Evolutionary conservation across 2,113 vertebrate species (phyloP).

Genomic region (Chunga burmeisteri): DNA sequence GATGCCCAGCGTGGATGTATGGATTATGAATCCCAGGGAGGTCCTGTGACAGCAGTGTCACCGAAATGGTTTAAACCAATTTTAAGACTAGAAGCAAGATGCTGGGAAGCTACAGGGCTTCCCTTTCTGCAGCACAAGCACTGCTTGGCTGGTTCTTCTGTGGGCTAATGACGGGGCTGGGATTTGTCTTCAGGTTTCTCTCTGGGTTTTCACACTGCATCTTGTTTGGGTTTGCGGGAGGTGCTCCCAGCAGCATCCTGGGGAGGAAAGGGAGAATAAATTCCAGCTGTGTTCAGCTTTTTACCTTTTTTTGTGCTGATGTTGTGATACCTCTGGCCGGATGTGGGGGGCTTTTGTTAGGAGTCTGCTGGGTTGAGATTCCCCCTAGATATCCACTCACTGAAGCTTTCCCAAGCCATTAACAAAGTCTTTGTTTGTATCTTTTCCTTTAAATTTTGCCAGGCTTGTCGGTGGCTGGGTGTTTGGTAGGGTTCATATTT

Average conservation of each 20-base stretch:
- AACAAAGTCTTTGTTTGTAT: neutral
- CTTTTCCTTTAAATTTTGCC: neutral
- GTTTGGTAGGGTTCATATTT: neutral
- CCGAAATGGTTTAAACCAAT: neutral
- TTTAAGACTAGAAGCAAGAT: neutral
- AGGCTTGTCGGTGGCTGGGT: neutral
- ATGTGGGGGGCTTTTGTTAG: neutral
- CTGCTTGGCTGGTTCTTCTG: neutral
- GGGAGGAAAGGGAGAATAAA: neutral
- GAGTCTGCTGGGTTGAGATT: neutral
- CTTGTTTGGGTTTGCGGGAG: neutral
- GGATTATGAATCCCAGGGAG: neutral
- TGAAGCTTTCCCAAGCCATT: neutral
- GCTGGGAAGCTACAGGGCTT: neutral
- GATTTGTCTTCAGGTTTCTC: neutral
- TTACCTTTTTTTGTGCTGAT: neutral
- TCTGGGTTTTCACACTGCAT: neutral
- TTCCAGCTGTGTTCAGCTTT: neutral
- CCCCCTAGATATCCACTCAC: neutral
- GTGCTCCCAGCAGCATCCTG: neutral
- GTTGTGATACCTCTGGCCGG: neutral
- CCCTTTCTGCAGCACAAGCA: neutral
- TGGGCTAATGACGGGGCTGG: rapidly evolving
- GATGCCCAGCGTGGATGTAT: neutral
- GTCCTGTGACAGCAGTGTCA: neutral